phyloP scores from a whole-genome alignment of 1,140 invertebrate genomes.

The Trinorchestia longiramus region DNA sequence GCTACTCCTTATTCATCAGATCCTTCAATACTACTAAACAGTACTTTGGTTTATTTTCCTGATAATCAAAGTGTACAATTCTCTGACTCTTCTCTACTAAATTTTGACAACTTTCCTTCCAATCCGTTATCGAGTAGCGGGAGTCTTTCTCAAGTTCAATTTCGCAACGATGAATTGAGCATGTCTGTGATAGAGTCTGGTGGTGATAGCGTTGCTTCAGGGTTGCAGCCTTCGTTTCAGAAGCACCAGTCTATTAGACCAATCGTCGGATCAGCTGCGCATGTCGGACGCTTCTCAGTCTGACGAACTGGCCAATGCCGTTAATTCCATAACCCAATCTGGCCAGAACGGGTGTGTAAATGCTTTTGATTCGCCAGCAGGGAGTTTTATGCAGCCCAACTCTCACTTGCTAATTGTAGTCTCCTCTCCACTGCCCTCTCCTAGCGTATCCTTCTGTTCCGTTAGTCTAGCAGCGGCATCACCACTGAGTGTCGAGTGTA shows the following conservation, averaged over 20 bases:
- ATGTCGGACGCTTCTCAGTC: constrained; percentile 61
- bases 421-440: constrained; percentile 15
- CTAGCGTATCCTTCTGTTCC: constrained; percentile 57
- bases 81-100: constrained; percentile 52
- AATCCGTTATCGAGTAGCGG: constrained; percentile 62
- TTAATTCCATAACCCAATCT: constrained; percentile 65
- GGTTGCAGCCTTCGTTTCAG: constrained; percentile 24
- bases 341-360: constrained; percentile 61
- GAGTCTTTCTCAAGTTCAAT: constrained; percentile 59
- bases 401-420: constrained; percentile 37
- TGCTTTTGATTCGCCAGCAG: constrained; percentile 60
- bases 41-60: constrained; percentile 35
- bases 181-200: constrained; percentile 63
- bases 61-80: constrained; percentile 42
- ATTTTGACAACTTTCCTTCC: constrained; percentile 61
- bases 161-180: constrained; percentile 65
- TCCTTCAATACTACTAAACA: constrained; percentile 49
- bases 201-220: background rate
- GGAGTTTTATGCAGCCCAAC: constrained; percentile 35
- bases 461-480: constrained; percentile 34
- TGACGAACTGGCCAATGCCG: constrained; percentile 66
- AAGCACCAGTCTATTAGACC: constrained; percentile 54
- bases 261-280: constrained; percentile 12
- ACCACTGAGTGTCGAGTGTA: constrained; percentile 16
- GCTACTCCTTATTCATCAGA: constrained; percentile 65